phyloP scores from a whole-genome alignment of 2,888 invertebrate genomes.

The Ectemnius cavifrons region DNA sequence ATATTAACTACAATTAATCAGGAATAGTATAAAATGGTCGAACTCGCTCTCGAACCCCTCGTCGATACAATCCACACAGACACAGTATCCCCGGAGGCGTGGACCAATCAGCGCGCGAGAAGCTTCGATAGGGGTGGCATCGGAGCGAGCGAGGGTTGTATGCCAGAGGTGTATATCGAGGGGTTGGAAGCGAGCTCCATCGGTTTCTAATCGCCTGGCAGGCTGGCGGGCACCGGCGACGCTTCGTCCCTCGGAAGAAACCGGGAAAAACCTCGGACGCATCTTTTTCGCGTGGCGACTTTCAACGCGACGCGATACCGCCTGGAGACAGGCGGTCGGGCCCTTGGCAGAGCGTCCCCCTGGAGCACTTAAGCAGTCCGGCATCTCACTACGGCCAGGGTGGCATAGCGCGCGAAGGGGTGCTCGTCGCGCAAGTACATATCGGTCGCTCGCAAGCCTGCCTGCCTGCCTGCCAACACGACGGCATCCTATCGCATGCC shows the following conservation, averaged over 20 bases:
- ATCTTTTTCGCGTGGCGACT: slow-evolving; percentile 70
- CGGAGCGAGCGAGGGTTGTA: not conserved
- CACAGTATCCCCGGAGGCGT: too few species aligned
- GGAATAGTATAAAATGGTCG: too few species aligned
- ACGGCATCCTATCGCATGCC: slow-evolving; percentile 4
- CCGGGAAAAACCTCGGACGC: slow-evolving; percentile 68
- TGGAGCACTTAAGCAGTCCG: slow-evolving; percentile 73
- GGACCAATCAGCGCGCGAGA: too few species aligned
- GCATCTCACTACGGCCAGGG: slow-evolving; percentile 74
- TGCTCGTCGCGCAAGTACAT: slow-evolving; percentile 26
- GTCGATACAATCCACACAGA: too few species aligned
- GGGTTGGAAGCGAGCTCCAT: slow-evolving; percentile 33
- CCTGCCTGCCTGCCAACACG: too few species aligned
- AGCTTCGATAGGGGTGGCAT: not conserved
- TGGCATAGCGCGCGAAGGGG: slow-evolving; percentile 67
- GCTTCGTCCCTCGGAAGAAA: slow-evolving; percentile 75
- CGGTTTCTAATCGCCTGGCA: slow-evolving; percentile 65
- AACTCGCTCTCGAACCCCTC: too few species aligned
- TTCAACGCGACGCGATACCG: slow-evolving; percentile 51
- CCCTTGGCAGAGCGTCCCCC: slow-evolving; percentile 53
- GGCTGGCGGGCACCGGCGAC: slow-evolving; percentile 76
- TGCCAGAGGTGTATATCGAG: not conserved
- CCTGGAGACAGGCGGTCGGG: slow-evolving; percentile 62
- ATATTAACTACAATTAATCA: too few species aligned
- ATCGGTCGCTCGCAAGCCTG: too few species aligned